These are phyloP conservation scores for Psephotus haematonotus DNA, from an alignment of 2,113 vertebrate species.

Conservation along the genomic window DNA sequence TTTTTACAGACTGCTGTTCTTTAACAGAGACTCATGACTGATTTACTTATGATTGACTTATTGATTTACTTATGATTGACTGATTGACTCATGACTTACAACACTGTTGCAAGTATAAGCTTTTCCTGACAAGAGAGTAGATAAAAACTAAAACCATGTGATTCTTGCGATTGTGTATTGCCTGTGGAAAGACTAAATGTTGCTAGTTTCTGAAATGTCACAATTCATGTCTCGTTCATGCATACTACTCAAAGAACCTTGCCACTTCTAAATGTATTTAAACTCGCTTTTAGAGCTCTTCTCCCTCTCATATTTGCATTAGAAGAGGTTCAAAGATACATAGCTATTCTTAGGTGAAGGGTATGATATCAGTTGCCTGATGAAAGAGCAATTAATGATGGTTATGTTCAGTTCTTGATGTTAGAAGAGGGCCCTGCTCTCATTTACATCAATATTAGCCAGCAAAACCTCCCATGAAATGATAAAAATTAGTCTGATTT, in stretches of 20 bases:
- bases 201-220: not conserved
- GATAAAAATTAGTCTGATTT: not conserved
- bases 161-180: not conserved
- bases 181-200: not conserved
- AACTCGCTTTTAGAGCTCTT: not conserved
- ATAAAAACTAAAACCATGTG: not conserved
- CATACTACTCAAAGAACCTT: not conserved
- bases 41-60: too few relatives aligned
- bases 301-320: slow-evolving; percentile 8
- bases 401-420: not conserved
- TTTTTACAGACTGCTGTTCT: not conserved
- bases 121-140: not conserved
- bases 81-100: not conserved
- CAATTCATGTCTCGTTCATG: not conserved
- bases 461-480: not conserved
- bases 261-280: not conserved
- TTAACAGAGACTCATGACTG: not conserved
- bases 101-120: not conserved
- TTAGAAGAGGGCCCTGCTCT: not conserved
- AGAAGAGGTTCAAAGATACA: slow-evolving; percentile 9
- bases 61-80: too few relatives aligned
- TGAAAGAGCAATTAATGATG: slow-evolving; percentile 14
- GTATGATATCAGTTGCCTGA: not conserved
- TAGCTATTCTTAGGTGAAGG: slow-evolving; percentile 10
- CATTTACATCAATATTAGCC: not conserved